Conservation (phyloP, 2,888 invertebrate species). For the Lottia gigantea region DNA sequence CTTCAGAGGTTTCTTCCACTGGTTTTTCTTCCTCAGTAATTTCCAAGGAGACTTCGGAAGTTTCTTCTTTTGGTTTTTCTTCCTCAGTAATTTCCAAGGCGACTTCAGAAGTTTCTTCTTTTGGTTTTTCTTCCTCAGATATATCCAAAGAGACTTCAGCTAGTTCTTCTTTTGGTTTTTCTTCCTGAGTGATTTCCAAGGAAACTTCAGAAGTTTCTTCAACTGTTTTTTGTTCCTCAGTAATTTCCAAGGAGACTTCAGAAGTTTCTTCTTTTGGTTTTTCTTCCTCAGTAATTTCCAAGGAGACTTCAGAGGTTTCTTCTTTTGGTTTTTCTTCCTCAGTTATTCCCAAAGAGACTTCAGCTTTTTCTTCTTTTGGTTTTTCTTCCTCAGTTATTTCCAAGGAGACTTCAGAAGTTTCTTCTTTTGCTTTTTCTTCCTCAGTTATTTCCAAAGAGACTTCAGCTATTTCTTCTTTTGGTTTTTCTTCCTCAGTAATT, state of each 20-base stretch:
- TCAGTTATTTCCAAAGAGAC: not conserved
- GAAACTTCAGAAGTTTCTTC: not conserved
- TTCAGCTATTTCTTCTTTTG: not conserved
- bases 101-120: not conserved
- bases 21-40: not conserved
- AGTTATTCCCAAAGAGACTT: not conserved
- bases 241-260: not conserved
- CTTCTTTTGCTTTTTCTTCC: conserved; percentile 5
- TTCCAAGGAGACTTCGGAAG: not conserved
- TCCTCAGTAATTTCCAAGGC: not conserved
- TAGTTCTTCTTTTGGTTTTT: not conserved
- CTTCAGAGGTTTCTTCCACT: not conserved
- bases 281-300: not conserved
- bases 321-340: not conserved
- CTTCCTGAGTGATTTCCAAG: not conserved
- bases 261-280: conserved; percentile 1
- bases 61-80: conserved; percentile 4
- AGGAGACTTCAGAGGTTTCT: not conserved
- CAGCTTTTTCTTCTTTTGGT: not conserved
- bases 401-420: not conserved
- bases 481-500: conserved; percentile 4
- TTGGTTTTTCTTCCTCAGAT: not conserved
- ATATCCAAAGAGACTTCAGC: not conserved
- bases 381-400: not conserved
- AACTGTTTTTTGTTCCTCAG: not conserved